A percentile compares a stretch with the other conserved stretches of the same genome.
phyloP scores from a whole-genome alignment of 2,113 vertebrate genomes.

The Zeus faber region DNA sequence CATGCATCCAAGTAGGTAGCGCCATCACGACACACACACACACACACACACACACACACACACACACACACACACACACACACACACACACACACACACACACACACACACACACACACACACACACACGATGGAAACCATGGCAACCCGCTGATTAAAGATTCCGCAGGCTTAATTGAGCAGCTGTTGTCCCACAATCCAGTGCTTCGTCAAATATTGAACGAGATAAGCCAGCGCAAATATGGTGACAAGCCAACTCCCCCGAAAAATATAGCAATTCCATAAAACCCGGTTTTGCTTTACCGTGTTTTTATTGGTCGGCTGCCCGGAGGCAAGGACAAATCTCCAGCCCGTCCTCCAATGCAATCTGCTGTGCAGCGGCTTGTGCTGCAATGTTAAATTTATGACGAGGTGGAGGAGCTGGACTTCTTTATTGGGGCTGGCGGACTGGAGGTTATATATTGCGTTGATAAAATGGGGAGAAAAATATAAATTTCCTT shows the following conservation, averaged over 20 bases:
- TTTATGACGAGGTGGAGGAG: constrained; percentile 25
- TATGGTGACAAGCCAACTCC: constrained; percentile 15
- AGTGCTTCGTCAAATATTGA: constrained; percentile 37
- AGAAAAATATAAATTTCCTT: constrained; percentile 32
- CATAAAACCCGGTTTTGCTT: constrained; percentile 11
- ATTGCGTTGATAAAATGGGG: constrained; percentile 5
- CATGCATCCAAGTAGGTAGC: too few species aligned
- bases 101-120: constrained; percentile 1
- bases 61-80: constrained; percentile 4
- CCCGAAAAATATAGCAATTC: constrained; percentile 23
- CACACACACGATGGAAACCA: constrained; percentile 34
- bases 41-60: not conserved
- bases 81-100: not conserved
- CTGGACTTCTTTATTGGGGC: constrained; percentile 10
- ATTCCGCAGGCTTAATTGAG: constrained; percentile 43
- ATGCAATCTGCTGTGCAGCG: constrained; percentile 32
- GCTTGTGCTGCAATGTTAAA: constrained; percentile 21
- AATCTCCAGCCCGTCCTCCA: constrained; percentile 33
- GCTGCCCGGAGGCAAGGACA: constrained; percentile 31
- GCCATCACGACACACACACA: constrained; percentile 4
- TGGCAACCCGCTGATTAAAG: constrained; percentile 47
- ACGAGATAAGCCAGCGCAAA: constrained; percentile 36
- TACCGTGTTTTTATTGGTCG: constrained; percentile 19
- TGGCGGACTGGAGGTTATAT: not conserved
- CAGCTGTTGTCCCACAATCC: constrained; percentile 45